A percentile compares a stretch with the other conserved stretches of the same genome.
phyloP scores from a whole-genome alignment of 2,797 vertebrate species.

The Coluber constrictor region DNA sequence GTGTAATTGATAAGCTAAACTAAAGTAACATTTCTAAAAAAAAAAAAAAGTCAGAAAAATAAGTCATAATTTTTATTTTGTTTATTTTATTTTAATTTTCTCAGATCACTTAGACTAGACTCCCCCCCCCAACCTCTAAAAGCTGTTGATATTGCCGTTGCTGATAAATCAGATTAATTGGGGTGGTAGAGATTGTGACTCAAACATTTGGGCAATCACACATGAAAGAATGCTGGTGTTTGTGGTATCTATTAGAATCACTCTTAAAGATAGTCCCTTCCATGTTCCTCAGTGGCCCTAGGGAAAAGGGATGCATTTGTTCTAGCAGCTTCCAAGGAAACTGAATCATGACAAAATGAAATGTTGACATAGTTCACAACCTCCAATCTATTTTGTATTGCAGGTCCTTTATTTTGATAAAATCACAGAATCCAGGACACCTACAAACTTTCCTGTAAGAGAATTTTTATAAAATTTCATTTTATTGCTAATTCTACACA shows the following conservation, averaged over 20 bases:
- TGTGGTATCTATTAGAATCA: not conserved
- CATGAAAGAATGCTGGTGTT: not conserved
- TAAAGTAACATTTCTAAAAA: not conserved
- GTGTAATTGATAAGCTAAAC: not conserved
- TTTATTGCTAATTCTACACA: not conserved
- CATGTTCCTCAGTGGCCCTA: not conserved
- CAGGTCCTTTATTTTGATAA: conserved; percentile 8
- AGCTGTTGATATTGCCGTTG: not conserved
- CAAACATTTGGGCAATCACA: not conserved
- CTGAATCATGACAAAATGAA: not conserved
- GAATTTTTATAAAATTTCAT: not conserved
- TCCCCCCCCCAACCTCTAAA: not conserved
- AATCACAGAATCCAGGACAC: not conserved
- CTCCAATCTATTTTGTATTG: not conserved
- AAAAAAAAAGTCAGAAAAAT: not conserved
- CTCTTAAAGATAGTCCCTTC: not conserved
- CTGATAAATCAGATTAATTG: not conserved
- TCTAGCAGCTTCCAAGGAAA: not conserved
- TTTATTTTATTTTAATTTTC: too few relatives aligned
- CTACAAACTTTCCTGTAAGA: not conserved
- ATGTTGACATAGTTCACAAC: not conserved
- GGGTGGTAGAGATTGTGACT: not conserved
- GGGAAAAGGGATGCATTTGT: not conserved
- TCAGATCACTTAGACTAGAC: not conserved
- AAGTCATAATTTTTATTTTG: not conserved